Conservation (phyloP, 1,140 invertebrate genomes). For the Brachionus asplanchnoidis region DNA sequence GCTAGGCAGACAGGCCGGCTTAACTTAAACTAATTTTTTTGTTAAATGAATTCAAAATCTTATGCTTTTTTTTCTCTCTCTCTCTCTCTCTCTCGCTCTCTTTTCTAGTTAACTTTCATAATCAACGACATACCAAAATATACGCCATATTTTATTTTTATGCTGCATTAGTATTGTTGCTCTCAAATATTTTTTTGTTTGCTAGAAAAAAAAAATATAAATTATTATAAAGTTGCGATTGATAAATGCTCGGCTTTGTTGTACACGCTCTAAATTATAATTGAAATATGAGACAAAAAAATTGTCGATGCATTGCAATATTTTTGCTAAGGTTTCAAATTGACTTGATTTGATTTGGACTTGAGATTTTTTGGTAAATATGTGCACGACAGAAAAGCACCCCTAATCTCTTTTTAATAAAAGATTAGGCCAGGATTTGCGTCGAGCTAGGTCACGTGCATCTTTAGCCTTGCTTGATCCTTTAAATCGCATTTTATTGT, state of each 20-base stretch:
- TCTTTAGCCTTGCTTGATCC: not conserved
- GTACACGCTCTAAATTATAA: not conserved
- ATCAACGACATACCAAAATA: conserved; percentile 38
- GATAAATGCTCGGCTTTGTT: not conserved
- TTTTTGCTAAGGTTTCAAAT: not conserved
- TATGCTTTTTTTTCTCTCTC: not conserved
- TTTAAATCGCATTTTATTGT: not conserved
- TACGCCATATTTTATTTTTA: conserved; percentile 27
- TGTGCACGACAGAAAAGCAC: not conserved
- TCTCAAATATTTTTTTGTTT: not conserved
- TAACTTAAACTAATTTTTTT: conserved; percentile 2
- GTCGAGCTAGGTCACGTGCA: not conserved
- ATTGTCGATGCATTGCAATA: not conserved
- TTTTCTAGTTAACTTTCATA: not conserved
- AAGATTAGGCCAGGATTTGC: not conserved
- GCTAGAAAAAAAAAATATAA: not conserved
- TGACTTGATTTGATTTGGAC: not conserved
- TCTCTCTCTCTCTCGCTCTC: not conserved
- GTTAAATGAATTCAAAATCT: conserved; percentile 27
- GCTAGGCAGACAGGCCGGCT: not conserved
- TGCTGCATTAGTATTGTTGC: not conserved
- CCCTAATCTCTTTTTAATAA: not conserved
- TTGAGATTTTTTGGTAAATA: not conserved
- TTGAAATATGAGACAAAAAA: not conserved
- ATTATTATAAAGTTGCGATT: not conserved